Evolutionary conservation across 2,888 invertebrate species (phyloP).

Genomic region (Anagyrus pseudococci): DNA sequence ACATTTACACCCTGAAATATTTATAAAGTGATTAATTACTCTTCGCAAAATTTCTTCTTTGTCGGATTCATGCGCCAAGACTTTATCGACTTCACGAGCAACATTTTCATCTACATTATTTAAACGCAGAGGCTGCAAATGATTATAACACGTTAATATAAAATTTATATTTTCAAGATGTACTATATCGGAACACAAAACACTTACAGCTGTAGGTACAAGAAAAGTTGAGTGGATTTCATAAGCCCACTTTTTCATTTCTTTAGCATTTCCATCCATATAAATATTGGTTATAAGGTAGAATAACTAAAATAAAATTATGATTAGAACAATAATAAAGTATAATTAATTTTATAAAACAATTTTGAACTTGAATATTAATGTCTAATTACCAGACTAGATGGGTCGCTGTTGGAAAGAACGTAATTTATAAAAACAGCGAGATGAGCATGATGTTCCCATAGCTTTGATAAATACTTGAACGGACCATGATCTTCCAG

Average conservation of each 20-base stretch:
- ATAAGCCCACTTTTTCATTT: conserved; percentile 98
- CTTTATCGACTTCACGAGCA: conserved; percentile 89
- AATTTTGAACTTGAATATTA: too few relatives aligned
- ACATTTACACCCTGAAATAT: background rate
- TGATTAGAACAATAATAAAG: conserved; percentile 10
- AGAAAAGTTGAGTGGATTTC: conserved; percentile 97
- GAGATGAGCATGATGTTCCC: conserved; percentile 87
- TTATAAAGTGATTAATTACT: conserved; percentile 61
- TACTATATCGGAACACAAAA: conserved; percentile 6
- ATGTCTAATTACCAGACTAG: conserved; percentile 67
- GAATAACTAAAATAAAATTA: conserved; percentile 68
- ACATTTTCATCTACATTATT: conserved; percentile 85
- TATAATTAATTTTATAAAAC: conserved; percentile 7
- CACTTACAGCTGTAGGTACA: conserved; percentile 83
- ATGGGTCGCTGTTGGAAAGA: conserved; percentile 82
- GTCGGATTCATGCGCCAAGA: conserved; percentile 81
- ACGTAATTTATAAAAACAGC: conserved; percentile 95
- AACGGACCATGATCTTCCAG: conserved; percentile 89
- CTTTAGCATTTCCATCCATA: conserved; percentile 83
- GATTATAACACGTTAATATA: background rate
- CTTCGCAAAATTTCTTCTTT: conserved; percentile 89
- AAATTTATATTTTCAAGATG: background rate
- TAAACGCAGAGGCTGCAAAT: conserved; percentile 76
- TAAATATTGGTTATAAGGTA: conserved; percentile 92
- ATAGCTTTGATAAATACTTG: conserved; percentile 80